Conservation (phyloP, 1,140 invertebrate species). For the Aphelenchoides fujianensis region DNA sequence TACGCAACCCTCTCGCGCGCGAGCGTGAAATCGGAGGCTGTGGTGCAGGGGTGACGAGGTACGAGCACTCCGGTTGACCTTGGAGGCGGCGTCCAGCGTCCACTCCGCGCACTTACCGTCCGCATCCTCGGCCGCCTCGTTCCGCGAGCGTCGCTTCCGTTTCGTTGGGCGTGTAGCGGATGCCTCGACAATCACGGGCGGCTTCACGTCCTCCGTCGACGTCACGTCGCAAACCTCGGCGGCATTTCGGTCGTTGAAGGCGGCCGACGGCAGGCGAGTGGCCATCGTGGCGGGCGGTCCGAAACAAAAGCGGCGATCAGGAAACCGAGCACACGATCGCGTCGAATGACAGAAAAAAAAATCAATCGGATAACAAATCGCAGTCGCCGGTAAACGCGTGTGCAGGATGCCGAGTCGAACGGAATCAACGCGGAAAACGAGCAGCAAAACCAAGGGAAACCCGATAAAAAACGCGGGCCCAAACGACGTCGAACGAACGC, state of each 20-base stretch:
- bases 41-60: no score
- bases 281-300: not conserved
- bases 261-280: not conserved
- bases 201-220: not conserved
- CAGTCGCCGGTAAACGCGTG: no score
- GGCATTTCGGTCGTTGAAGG: not conserved
- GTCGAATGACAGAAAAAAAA: not conserved
- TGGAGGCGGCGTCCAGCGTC: not conserved
- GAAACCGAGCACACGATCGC: not conserved
- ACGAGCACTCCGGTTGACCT: not conserved
- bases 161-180: not conserved
- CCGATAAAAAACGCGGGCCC: no score
- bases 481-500: no score
- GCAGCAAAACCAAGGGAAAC: no score
- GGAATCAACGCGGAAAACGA: no score
- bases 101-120: not conserved
- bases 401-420: no score
- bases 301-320: conserved; percentile 1
- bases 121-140: not conserved
- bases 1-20: not conserved
- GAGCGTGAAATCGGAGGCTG: no score
- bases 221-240: not conserved
- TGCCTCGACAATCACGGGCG: not conserved
- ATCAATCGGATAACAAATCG: no score
- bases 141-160: not conserved